Conservation (phyloP, 2,888 invertebrate genomes). For the Adineta ricciae region DNA sequence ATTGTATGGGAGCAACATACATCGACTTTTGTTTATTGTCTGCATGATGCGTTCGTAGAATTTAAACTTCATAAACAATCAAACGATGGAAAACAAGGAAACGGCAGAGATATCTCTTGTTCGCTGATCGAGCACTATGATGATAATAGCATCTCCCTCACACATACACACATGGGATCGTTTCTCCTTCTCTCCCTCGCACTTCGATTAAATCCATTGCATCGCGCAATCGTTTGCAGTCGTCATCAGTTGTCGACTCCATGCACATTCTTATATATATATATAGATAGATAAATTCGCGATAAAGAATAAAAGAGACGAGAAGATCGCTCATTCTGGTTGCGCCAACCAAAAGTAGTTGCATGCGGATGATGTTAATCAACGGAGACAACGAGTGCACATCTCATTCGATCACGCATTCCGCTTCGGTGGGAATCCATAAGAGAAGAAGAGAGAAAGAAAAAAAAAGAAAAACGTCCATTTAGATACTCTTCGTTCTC, state of each 20-base stretch:
- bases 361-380: slow-evolving; percentile 12
- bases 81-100: not conserved
- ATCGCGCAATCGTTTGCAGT: not conserved
- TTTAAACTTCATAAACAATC: not conserved
- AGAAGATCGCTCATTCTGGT: slow-evolving; percentile 5
- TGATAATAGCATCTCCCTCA: slow-evolving; percentile 1
- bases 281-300: not conserved
- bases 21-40: not conserved
- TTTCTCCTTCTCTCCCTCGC: not conserved
- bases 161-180: not conserved
- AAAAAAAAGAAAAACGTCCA: not conserved
- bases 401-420: slow-evolving; percentile 8
- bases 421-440: not conserved
- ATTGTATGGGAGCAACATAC: not conserved
- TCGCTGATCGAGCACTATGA: not conserved
- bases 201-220: slow-evolving; percentile 6
- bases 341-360: not conserved
- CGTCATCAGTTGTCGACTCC: not conserved
- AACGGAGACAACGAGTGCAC: not conserved
- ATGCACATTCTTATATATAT: not conserved
- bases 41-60: not conserved
- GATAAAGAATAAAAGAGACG: not conserved
- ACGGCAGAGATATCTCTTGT: not conserved
- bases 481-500: not conserved
- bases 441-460: not conserved